Evolutionary conservation across 2,888 invertebrate genomes (phyloP).

Genomic region (Andrena chrysosceles): DNA sequence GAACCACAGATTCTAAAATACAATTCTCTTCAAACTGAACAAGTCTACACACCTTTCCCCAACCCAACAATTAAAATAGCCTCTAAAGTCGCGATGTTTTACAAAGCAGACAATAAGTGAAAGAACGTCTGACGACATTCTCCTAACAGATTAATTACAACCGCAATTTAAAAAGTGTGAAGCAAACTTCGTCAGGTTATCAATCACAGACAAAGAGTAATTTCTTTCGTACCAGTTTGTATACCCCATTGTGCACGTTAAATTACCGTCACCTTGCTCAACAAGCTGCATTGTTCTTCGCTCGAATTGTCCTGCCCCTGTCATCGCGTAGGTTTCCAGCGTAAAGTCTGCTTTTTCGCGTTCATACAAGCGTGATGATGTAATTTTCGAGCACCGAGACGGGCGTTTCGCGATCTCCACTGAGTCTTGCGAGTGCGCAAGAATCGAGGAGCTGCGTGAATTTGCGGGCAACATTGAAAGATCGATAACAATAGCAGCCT

Average conservation of each 20-base stretch:
- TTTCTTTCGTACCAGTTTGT: slow-evolving; percentile 36
- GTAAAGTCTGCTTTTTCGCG: neutral
- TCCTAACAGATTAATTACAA: slow-evolving; percentile 17
- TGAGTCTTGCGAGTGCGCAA: neutral
- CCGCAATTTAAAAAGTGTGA: neutral
- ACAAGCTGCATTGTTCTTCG: slow-evolving; percentile 69
- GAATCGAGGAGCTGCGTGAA: slow-evolving; percentile 13
- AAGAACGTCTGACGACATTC: neutral
- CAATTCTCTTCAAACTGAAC: too few relatives aligned
- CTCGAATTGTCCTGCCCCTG: slow-evolving; percentile 56
- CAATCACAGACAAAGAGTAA: slow-evolving; percentile 48
- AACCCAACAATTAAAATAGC: neutral
- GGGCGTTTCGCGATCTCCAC: neutral
- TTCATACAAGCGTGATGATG: slow-evolving; percentile 1
- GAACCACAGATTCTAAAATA: too few relatives aligned
- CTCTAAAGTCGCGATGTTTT: neutral
- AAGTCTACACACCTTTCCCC: too few relatives aligned
- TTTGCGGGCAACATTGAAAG: neutral
- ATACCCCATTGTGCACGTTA: slow-evolving; percentile 46
- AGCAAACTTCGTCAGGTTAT: slow-evolving; percentile 8
- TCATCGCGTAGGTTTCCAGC: slow-evolving; percentile 70
- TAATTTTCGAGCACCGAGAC: slow-evolving; percentile 6
- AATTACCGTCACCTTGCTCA: slow-evolving; percentile 70
- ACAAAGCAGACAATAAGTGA: neutral
- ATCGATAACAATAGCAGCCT: slow-evolving; percentile 39